Evolutionary conservation across 2,797 vertebrate genomes (phyloP).

Genomic region (Spondyliosoma cantharus): DNA sequence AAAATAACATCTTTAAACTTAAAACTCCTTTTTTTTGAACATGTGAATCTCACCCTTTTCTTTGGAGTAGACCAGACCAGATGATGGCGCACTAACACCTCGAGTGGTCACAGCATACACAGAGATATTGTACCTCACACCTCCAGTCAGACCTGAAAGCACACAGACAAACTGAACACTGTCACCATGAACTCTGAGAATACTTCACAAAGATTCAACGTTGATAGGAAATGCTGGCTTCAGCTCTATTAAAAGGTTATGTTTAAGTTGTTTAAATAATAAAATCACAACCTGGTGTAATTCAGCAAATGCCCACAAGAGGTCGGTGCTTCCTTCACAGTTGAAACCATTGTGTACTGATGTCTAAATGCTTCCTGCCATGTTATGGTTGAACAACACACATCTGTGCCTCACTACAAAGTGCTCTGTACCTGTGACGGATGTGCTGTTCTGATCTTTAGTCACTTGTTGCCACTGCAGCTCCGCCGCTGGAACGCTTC

Average conservation of each 20-base stretch:
- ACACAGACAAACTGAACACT: constrained; percentile 16
- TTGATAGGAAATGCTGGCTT: background rate
- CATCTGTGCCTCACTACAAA: background rate
- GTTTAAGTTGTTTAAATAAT: background rate
- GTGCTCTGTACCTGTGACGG: constrained; percentile 79
- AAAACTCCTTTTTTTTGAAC: background rate
- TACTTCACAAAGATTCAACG: background rate
- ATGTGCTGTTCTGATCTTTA: constrained; percentile 52
- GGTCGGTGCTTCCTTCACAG: constrained; percentile 22
- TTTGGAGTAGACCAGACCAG: constrained; percentile 72
- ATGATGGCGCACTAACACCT: constrained; percentile 78
- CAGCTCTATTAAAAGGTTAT: background rate
- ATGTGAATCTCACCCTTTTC: constrained; percentile 79
- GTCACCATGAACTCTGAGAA: background rate
- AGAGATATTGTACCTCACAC: constrained; percentile 74
- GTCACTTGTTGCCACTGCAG: constrained; percentile 80
- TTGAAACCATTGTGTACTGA: background rate
- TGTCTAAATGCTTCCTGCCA: too few relatives aligned
- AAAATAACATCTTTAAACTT: background rate
- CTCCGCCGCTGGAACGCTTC: constrained; percentile 21
- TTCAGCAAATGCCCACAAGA: constrained; percentile 58
- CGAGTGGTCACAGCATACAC: constrained; percentile 82
- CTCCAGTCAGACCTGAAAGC: constrained; percentile 78
- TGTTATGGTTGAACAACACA: too few relatives aligned
- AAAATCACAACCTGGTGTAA: background rate